These are phyloP conservation scores for Paradoxurus hermaphroditus DNA, from an alignment of 2,113 vertebrate genomes.

Conservation along the genomic window DNA sequence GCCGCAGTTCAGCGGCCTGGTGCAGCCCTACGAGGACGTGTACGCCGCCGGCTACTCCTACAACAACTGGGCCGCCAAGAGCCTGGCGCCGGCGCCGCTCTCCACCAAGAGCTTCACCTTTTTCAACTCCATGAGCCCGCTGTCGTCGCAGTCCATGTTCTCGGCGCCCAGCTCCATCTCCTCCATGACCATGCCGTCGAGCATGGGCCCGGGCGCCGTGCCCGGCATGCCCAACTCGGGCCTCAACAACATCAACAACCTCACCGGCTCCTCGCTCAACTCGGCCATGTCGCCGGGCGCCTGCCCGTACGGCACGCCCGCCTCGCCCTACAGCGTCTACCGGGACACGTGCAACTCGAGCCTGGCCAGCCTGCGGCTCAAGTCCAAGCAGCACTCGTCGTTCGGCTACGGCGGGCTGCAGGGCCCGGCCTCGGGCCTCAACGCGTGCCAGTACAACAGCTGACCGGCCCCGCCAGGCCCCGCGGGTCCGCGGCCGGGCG, in stretches of 20 bases:
- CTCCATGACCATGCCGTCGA: constrained; percentile 97
- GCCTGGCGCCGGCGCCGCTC: constrained; percentile 92
- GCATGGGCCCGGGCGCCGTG: constrained; percentile 95
- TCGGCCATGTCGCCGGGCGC: constrained; percentile 95
- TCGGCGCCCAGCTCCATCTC: constrained; percentile 96
- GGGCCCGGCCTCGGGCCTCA: constrained; percentile 93
- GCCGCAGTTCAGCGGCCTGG: constrained; percentile 98
- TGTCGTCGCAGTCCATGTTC: constrained; percentile 98
- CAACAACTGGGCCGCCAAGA: constrained; percentile 99
- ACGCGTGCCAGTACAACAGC: constrained; percentile 99
- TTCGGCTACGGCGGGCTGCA: constrained; percentile 97
- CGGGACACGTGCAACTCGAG: constrained; percentile 99
- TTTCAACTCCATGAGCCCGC: constrained; percentile 99
- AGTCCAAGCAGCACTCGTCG: constrained; percentile 98
- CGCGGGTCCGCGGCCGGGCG: background rate
- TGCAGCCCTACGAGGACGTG: constrained; percentile 99
- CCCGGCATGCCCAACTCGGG: constrained; percentile 93
- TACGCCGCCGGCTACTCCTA: constrained; percentile 97
- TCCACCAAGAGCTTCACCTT: constrained; percentile 99
- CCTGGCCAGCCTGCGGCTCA: constrained; percentile 96
- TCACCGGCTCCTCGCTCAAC: constrained; percentile 94
- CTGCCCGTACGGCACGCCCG: constrained; percentile 95
- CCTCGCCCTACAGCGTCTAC: constrained; percentile 97
- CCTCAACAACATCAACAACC: constrained; percentile 98
- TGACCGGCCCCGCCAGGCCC: constrained; percentile 85